These are phyloP conservation scores for Mobula birostris DNA, from an alignment of 2,113 vertebrate species.

Conservation along the genomic window DNA sequence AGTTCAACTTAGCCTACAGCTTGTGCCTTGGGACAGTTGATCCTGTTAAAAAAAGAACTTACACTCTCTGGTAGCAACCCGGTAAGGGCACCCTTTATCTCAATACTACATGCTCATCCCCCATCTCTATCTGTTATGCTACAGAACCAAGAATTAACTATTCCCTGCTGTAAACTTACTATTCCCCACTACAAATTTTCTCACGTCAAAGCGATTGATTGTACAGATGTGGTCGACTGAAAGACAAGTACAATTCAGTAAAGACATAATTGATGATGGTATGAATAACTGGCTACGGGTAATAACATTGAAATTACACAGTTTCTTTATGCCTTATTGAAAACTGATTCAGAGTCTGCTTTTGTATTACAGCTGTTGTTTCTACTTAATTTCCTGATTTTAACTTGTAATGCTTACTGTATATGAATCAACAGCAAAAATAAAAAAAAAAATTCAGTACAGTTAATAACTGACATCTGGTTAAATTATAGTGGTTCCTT, in stretches of 20 bases:
- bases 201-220: neutral
- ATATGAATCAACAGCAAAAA: neutral
- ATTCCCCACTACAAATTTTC: neutral
- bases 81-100: no score
- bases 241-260: neutral
- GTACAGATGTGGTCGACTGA: neutral
- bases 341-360: neutral
- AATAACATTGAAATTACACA: neutral
- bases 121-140: no score
- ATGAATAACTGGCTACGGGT: neutral
- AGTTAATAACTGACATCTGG: neutral
- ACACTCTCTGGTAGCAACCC: no score
- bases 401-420: neutral
- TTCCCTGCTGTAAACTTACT: no score
- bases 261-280: neutral
- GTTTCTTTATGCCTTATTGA: neutral
- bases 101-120: no score
- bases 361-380: neutral
- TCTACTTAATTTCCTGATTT: neutral
- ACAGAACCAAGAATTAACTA: no score
- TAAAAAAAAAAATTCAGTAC: neutral
- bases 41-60: no score
- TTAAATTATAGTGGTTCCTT: neutral
- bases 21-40: no score
- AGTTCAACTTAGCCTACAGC: no score